Base-by-base conservation (phyloP, 2,888 invertebrate genomes). In the Cephus runcator region DNA sequence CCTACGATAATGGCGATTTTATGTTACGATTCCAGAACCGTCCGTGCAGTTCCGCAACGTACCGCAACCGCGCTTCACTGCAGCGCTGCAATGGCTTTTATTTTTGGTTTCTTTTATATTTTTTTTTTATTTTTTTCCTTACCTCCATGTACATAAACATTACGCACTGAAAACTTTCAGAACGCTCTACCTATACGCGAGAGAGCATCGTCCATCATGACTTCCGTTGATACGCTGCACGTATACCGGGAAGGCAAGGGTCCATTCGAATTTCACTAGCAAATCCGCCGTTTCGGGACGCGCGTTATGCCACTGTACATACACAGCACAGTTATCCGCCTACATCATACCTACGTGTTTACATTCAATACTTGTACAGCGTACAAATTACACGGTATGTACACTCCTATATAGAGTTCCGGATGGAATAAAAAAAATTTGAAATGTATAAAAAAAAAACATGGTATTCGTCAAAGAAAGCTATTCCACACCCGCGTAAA, bases 1-100 rank as follows among this genome's bases (percentile, higher is more conserved):
- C 56, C 56, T 9, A 56, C 56, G 80, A 84, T 88, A 88, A 88
- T 88, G 87, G 87, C 84, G 81, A 88, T 88, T 88, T 88, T 87
- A 88, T 88, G 87, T 88, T 84, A 79, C 84, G 82, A 83, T 80
- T 81, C 81, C 77, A 82, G 83, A 80, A 73, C 30, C 40, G 74
- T 76, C 69, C 76, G 9, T 35, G 71, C 71, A 75, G 35, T 33
- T 68, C 69, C 68, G 35, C 69, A 75, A 78, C 73, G 34, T 73
- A 69, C 36, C 69, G 76, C 77, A 73, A 78, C 77, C n/a, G 73
- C 34, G 12, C 75, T 69, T 40, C 76, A 35, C 69, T 73, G 78
- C 69, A 76, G 75, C 79, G 81, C 79, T 79, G 80, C 77, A 76
- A 76, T 76, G 75, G 79, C 69, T 75, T 79, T 35, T 35, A 35